A percentile compares a stretch with the other conserved stretches of the same genome.
Conservation (phyloP, 1,140 invertebrate species). For the Ganaspis sp. region DNA sequence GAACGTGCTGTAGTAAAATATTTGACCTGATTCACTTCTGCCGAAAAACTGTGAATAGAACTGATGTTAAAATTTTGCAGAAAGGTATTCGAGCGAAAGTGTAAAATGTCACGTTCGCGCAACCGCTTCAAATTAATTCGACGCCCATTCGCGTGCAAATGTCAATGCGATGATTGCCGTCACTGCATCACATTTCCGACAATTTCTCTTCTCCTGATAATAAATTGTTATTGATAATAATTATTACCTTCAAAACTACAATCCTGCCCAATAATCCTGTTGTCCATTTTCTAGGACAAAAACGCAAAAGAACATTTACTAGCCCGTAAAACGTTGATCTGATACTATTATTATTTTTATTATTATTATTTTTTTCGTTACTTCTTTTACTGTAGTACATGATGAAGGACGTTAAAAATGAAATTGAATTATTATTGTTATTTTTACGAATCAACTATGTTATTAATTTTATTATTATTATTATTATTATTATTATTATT, state of each 20-base stretch:
- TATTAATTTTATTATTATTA: too few relatives aligned
- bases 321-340: too few relatives aligned
- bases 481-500: too few relatives aligned
- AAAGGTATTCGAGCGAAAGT: not conserved
- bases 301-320: too few relatives aligned
- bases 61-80: not conserved
- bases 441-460: too few relatives aligned
- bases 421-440: too few relatives aligned
- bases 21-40: not conserved
- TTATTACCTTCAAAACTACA: not conserved
- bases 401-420: too few relatives aligned
- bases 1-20: not conserved
- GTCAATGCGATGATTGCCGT: constrained; percentile 10
- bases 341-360: too few relatives aligned
- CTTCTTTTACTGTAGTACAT: too few relatives aligned
- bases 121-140: constrained; percentile 23
- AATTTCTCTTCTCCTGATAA: not conserved
- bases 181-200: not conserved
- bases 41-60: not conserved
- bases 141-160: constrained; percentile 16
- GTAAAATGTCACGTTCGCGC: constrained; percentile 23
- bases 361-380: too few relatives aligned
- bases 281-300: too few relatives aligned
- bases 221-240: not conserved
- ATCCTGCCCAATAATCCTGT: not conserved